A percentile compares a stretch with the other conserved stretches of the same genome.
phyloP scores from a whole-genome alignment of 2,113 vertebrate genomes.

The Cheilinus undulatus region DNA sequence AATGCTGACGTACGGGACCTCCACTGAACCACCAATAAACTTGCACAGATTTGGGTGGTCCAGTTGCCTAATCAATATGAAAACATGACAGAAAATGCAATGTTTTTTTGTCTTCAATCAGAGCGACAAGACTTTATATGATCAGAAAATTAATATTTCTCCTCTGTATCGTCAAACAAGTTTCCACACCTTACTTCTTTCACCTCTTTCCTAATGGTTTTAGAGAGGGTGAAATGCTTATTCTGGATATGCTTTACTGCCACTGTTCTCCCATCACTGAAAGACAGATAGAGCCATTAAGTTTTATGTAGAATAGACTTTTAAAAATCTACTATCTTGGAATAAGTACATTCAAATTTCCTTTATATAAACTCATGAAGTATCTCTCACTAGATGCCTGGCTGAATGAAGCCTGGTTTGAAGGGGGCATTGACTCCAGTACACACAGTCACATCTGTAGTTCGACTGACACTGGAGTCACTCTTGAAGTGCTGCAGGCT shows the following conservation, averaged over 20 bases:
- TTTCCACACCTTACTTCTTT: conserved; percentile 82
- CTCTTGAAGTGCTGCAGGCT: conserved; percentile 77
- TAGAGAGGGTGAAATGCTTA: conserved; percentile 82
- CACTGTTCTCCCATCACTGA: conserved; percentile 80
- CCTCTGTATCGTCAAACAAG: not conserved
- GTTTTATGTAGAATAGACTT: not conserved
- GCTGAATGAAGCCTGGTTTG: conserved; percentile 76
- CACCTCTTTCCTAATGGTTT: conserved; percentile 84
- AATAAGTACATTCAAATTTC: too few species aligned
- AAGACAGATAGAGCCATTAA: conserved; percentile 12
- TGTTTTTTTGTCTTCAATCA: not conserved
- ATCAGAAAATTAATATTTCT: not conserved
- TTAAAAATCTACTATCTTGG: too few species aligned
- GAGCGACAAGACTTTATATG: not conserved
- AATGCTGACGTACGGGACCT: conserved; percentile 80
- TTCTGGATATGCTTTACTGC: conserved; percentile 83
- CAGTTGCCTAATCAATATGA: conserved; percentile 71
- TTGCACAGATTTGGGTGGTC: conserved; percentile 86
- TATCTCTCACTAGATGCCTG: conserved; percentile 79
- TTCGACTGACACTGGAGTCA: conserved; percentile 70
- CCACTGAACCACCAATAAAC: conserved; percentile 83
- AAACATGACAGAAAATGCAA: not conserved
- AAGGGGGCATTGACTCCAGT: conserved; percentile 70
- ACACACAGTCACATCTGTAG: conserved; percentile 74
- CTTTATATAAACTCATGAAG: not conserved